Conservation (phyloP, 1,140 invertebrate genomes). For the Drosophila nannoptera region DNA sequence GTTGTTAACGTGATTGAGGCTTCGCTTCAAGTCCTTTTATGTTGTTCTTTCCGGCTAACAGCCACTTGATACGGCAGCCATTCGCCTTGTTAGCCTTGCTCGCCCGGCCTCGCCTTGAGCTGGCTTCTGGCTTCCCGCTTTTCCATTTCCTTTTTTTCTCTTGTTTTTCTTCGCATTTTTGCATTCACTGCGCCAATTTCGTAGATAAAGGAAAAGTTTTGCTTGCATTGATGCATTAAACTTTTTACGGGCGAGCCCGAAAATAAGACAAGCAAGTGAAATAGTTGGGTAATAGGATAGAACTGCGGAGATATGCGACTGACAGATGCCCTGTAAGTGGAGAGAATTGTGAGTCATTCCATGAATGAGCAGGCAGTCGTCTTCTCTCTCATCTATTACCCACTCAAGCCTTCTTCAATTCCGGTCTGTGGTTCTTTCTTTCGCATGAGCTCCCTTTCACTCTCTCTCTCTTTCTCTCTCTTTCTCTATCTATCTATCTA, state of each 20-base stretch:
- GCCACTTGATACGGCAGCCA: slow-evolving; percentile 1
- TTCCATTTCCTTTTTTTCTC: not conserved
- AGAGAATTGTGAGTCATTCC: not conserved
- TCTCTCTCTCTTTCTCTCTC: too few relatives aligned
- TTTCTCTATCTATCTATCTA: not conserved
- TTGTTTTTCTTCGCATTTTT: not conserved
- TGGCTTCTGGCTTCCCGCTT: too few relatives aligned
- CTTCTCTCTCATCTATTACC: not conserved
- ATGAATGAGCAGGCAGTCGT: too few relatives aligned
- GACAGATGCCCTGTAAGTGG: not conserved
- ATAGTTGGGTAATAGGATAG: too few relatives aligned
- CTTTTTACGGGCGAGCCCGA: slow-evolving; percentile 14
- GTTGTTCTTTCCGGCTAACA: slow-evolving; percentile 27
- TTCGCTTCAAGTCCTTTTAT: slow-evolving; percentile 56
- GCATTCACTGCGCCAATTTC: slow-evolving; percentile 39
- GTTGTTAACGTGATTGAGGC: slow-evolving; percentile 67
- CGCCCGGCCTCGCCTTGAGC: too few relatives aligned
- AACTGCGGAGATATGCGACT: not conserved
- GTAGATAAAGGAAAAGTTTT: slow-evolving; percentile 20
- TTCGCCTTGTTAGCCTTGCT: not conserved
- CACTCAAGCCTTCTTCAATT: too few relatives aligned
- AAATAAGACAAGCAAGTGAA: slow-evolving; percentile 18
- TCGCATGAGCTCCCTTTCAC: too few relatives aligned
- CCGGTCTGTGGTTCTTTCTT: too few relatives aligned
- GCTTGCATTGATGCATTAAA: slow-evolving; percentile 13